Conservation (phyloP, 2,113 vertebrate species). For the Lophochroa leadbeateri region DNA sequence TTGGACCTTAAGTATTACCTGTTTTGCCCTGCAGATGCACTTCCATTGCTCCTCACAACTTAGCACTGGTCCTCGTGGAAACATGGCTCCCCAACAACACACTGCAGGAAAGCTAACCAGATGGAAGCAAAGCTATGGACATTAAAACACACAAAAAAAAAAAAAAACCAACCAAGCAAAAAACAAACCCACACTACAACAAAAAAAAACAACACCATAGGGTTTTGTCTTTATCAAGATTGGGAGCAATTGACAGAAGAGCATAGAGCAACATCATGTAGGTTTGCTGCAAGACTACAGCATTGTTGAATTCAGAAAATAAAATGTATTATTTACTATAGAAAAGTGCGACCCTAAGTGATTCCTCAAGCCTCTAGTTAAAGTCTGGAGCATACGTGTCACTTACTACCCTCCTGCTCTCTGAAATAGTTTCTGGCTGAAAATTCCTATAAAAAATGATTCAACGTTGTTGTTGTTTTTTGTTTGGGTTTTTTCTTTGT, state of each 20-base stretch:
- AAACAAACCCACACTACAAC: background rate
- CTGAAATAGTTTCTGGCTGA: background rate
- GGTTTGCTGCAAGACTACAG: background rate
- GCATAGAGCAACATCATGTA: background rate
- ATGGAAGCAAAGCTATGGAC: background rate
- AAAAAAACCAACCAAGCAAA: background rate
- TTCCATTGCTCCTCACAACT: too few species aligned
- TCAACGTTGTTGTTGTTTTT: background rate
- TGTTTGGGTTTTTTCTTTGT: background rate
- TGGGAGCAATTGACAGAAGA: background rate
- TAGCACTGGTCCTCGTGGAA: too few species aligned
- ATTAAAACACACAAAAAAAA: background rate
- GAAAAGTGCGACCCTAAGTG: background rate
- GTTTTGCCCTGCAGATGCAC: too few species aligned
- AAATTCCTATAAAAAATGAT: background rate
- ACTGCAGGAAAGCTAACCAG: background rate
- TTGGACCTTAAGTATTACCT: too few species aligned
- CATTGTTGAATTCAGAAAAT: background rate
- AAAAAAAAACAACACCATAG: background rate
- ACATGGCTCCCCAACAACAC: too few species aligned
- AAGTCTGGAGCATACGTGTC: background rate
- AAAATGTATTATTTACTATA: background rate
- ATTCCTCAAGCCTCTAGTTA: background rate
- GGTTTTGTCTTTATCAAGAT: background rate
- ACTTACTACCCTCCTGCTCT: background rate